Evolutionary conservation across 2,888 invertebrate species (phyloP).

Genomic region (Resseliella maxima): DNA sequence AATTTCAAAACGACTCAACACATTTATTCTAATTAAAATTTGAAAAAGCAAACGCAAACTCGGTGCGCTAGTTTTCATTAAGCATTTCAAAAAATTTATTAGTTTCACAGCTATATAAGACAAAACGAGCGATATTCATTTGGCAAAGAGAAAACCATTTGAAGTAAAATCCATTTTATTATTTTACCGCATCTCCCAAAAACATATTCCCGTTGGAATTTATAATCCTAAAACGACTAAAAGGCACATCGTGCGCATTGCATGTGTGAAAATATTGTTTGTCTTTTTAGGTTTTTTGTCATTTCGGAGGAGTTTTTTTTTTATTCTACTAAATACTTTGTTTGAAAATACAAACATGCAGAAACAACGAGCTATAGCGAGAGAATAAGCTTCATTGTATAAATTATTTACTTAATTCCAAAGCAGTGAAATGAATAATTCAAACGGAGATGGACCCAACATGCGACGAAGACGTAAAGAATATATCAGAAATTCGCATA

Average conservation of each 20-base stretch:
- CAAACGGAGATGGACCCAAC: background rate
- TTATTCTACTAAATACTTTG: background rate
- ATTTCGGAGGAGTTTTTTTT: too few species aligned
- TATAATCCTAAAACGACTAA: background rate
- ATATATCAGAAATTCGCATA: too few species aligned
- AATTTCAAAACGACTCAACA: background rate
- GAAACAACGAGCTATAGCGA: background rate
- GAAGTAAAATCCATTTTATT: background rate
- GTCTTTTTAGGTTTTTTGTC: background rate
- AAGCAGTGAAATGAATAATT: background rate
- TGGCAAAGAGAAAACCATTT: background rate
- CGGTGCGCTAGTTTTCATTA: background rate
- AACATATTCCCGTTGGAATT: slow-evolving; percentile 3
- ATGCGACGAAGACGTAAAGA: background rate
- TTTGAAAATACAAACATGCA: background rate
- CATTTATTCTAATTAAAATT: slow-evolving; percentile 25
- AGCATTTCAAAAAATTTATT: background rate
- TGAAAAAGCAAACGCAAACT: too few species aligned
- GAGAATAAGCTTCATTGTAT: background rate
- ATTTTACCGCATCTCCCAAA: background rate
- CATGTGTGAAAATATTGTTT: background rate
- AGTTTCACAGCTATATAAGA: background rate
- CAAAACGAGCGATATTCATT: too few species aligned
- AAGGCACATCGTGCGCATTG: background rate
- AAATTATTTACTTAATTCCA: background rate